Percentiles rank a stretch among this genome's conserved stretches.
These are phyloP conservation scores for Drosophila cardini DNA, from an alignment of 1,140 invertebrate species.

Conservation along the genomic window DNA sequence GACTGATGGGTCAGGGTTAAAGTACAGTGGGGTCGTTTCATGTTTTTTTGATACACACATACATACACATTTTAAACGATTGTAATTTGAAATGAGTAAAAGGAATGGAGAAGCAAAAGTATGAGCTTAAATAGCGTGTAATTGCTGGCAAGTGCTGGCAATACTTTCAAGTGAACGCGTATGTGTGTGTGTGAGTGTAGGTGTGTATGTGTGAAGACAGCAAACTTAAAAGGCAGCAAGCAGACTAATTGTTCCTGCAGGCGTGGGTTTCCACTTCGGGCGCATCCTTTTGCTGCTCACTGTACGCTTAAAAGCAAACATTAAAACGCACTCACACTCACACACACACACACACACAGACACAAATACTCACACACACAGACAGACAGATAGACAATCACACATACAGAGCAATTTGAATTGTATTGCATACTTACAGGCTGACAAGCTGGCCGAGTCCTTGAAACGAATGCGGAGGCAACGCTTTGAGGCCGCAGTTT, in stretches of 20 bases:
- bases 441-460: slow-evolving; percentile 85
- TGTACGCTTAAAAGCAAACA: slow-evolving; percentile 68
- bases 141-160: slow-evolving; percentile 51
- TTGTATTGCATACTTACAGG: slow-evolving; percentile 85
- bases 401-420: slow-evolving; percentile 21
- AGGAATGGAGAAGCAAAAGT: slow-evolving; percentile 63
- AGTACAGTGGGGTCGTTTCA: slow-evolving; percentile 17
- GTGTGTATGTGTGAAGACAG: slow-evolving; percentile 35
- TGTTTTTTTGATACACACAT: slow-evolving; percentile 2
- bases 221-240: slow-evolving; percentile 53
- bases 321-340: slow-evolving; percentile 45
- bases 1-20: slow-evolving; percentile 85
- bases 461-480: slow-evolving; percentile 85
- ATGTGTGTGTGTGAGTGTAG: slow-evolving; percentile 36
- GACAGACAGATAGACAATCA: slow-evolving; percentile 11
- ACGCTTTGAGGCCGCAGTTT: slow-evolving; percentile 85
- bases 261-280: slow-evolving; percentile 25
- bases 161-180: slow-evolving; percentile 9
- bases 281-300: slow-evolving; percentile 36
- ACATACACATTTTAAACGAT: slow-evolving; percentile 31
- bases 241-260: slow-evolving; percentile 59
- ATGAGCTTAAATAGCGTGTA: slow-evolving; percentile 70
- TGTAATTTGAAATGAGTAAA: slow-evolving; percentile 54
- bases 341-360: slow-evolving; percentile 25
- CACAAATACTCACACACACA: slow-evolving; percentile 20